These are phyloP conservation scores for Koerneria pararmatus DNA, from an alignment of 2,888 invertebrate species.

Conservation along the genomic window DNA sequence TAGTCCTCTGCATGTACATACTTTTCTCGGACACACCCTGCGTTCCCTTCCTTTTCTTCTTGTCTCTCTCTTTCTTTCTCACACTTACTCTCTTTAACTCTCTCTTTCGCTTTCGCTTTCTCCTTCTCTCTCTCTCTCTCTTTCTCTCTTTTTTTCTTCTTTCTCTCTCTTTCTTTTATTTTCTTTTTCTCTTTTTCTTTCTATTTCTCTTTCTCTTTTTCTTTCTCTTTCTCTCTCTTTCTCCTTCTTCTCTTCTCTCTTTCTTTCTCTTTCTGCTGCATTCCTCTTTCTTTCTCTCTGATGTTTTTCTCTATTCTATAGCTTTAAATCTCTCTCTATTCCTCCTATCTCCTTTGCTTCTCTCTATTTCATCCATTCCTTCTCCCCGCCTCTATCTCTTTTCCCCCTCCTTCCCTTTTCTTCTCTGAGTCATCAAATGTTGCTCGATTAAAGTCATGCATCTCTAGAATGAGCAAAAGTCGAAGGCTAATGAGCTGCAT, in stretches of 20 bases:
- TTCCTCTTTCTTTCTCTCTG: background rate
- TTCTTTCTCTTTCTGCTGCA: constrained; percentile 6
- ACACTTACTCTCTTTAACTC: background rate
- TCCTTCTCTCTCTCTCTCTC: background rate
- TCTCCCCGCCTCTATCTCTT: background rate
- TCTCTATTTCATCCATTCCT: constrained; percentile 6
- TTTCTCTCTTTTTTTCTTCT: constrained; percentile 17
- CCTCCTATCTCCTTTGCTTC: background rate
- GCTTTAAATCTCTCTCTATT: background rate
- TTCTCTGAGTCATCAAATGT: too few species aligned
- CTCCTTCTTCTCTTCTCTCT: constrained; percentile 1
- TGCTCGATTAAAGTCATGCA: too few species aligned
- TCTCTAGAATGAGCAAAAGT: too few species aligned
- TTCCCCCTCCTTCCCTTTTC: background rate
- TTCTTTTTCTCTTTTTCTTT: background rate
- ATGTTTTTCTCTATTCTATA: background rate
- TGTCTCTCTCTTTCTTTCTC: background rate
- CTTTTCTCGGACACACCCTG: constrained; percentile 8
- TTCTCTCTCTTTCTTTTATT: constrained; percentile 10
- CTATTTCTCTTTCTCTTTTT: background rate
- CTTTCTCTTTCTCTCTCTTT: constrained; percentile 13
- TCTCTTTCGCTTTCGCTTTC: background rate
- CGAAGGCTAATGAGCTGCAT: too few species aligned
- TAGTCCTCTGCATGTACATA: background rate
- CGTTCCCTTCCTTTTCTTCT: background rate